Base-by-base conservation (phyloP, 2,113 vertebrate species). In the Diadophis punctatus region DNA sequence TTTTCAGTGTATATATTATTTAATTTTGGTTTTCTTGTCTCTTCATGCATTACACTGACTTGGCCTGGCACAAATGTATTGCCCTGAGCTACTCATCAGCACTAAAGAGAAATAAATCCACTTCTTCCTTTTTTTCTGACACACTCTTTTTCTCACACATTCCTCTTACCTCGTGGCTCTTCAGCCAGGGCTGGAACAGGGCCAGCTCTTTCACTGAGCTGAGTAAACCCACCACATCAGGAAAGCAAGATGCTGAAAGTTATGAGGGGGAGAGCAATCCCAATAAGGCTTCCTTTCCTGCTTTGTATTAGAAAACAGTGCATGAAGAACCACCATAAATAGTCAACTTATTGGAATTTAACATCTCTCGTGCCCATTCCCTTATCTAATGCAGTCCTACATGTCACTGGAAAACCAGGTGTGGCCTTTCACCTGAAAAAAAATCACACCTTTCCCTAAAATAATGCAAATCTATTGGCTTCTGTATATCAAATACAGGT, bases 1-100 rank as follows among this genome's bases (percentile, higher is more conserved):
- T 80, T 95, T 94, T 92, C 85, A 87, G 60, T 4, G 10, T 88
- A 23, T 92, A 27, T 34, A 63, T 22, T 92, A 22, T 58, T 84
- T 46, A 53, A 74, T 86, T 74, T 48, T 0, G 1, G 3, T 5
- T 92, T 93, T 34, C 22, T 94, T 16, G 74, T 92, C 56, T 55
- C 68, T 86, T 93, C 91, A 90, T 85, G 91, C 49, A 23, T 86
- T 46, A 63, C 22, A 87, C 18, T 85, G 88, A 63, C 4, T 58
- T 92, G 27, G 84, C 87, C n/a, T 18, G 52, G 4, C 27, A 23
- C 86, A 2, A 43, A 80, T 94, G 11, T 18, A 4, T 90, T 90
- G 8, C 14, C 23, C 49, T 39, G 51, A 58, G 18, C 27, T n/a
- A 52, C 23, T 20, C 48, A 49, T 12, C 52, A 25, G 30, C 51